Conservation (phyloP, 2,113 vertebrate genomes). For the Callocephalon fimbriatum region DNA sequence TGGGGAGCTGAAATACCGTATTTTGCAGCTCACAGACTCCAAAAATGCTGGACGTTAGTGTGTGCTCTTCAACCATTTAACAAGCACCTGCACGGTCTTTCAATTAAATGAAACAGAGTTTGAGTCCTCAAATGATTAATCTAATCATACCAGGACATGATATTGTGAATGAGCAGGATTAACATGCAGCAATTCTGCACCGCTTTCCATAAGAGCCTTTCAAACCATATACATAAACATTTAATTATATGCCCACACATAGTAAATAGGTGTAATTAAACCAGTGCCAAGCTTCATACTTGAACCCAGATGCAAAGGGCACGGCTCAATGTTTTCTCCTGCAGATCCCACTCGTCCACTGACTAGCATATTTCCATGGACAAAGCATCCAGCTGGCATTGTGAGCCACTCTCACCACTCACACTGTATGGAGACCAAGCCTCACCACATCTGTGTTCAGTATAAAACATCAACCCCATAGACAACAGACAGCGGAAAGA, state of each 20-base stretch:
- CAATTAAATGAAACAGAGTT: neutral
- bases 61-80: neutral
- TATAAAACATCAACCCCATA: neutral
- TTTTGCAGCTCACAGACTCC: neutral
- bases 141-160: neutral
- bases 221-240: neutral
- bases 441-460: no score
- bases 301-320: neutral
- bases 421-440: accelerated
- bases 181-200: neutral
- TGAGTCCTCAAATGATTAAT: neutral
- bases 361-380: accelerated
- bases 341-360: neutral
- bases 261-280: neutral
- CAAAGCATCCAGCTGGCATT: accelerated
- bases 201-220: neutral
- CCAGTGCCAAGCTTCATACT: neutral
- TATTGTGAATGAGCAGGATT: neutral
- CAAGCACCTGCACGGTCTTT: neutral
- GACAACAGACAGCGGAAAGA: neutral
- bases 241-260: neutral
- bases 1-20: neutral
- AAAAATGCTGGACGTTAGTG: neutral
- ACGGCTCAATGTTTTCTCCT: neutral
- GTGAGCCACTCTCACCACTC: neutral